Base-by-base conservation (phyloP, 1,140 invertebrate genomes). In the Camponotus pennsylvanicus region DNA sequence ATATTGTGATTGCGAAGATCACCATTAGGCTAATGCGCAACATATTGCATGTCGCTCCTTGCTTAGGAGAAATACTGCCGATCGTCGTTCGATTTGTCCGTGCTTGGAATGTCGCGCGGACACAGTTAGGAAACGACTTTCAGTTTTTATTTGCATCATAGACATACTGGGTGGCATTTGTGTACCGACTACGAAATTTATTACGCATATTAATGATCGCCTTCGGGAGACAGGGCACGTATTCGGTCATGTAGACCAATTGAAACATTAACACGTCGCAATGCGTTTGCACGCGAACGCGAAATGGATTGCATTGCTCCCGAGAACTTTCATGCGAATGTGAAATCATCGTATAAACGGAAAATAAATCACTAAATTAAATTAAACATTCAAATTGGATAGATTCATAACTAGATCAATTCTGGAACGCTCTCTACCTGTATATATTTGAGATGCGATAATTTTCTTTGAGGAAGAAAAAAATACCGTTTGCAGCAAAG, bases 91-190 rank as follows among this genome's bases (percentile, higher is more conserved):
- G 77, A 90, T 89, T 87, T 75, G 57, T 90, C 73, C 88, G 88
- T 90, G 88, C 78, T 76, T 57, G 37, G 88, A 85, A 90, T 90
- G n/a, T 73, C 49, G 64, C 75, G 37, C 70, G 49, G 15, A 64
- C 61, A 87, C 89, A 90, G 49, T 92, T 92, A 92, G 91, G 88
- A 91, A 89, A 92, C 80, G 80, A 88, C 90, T 92, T 92, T 93
- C 92, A 90, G 90, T 82, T 89, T 83, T 76, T 75, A 93, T 93
- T 93, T 93, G 91, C 93, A 93, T 93, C 89, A 89, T 88, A 63
- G 83, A 77, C 78, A 66, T 79, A 71, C 84, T 86, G 92, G 89
- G 88, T 92, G 92, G 89, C 86, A 92, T 91, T 92, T 91, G 84
- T 91, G 86, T 91, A 93, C 92, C 88, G 90, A 37, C 2, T 64